A percentile compares a stretch with the other conserved stretches of the same genome.
phyloP scores from a whole-genome alignment of 2,888 invertebrate species.

The Xestia sexstrigata region DNA sequence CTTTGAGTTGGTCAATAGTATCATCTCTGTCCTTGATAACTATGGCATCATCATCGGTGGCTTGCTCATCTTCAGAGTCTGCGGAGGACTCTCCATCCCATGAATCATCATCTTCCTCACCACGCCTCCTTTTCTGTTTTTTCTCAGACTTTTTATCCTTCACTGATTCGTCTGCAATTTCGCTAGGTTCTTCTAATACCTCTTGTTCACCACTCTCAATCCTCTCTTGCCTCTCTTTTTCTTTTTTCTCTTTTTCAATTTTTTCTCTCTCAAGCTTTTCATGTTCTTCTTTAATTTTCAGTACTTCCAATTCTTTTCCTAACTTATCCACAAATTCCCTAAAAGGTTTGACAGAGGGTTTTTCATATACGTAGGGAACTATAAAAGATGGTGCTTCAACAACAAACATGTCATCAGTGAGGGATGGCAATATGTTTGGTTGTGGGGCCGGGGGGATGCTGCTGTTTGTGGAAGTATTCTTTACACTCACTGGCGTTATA shows the following conservation, averaged over 20 bases:
- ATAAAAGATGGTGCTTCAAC: constrained; percentile 98
- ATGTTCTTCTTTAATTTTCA: constrained; percentile 72
- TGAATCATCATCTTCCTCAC: constrained; percentile 91
- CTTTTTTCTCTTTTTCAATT: constrained; percentile 81
- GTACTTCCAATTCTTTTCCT: constrained; percentile 87
- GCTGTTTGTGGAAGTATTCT: constrained; percentile 68
- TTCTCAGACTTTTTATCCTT: constrained; percentile 81
- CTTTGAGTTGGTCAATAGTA: constrained; percentile 88
- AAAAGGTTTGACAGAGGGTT: constrained; percentile 95
- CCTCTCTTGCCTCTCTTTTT: constrained; percentile 65
- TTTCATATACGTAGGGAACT: constrained; percentile 98
- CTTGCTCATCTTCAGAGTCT: constrained; percentile 88
- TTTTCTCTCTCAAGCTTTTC: constrained; percentile 74
- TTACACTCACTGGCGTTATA: constrained; percentile 88
- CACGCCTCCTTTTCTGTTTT: constrained; percentile 79
- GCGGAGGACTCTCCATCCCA: constrained; percentile 91
- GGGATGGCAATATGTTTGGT: constrained; percentile 93
- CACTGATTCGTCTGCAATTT: constrained; percentile 71
- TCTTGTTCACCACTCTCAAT: constrained; percentile 80
- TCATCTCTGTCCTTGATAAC: constrained; percentile 91
- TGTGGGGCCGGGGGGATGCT: constrained; percentile 74
- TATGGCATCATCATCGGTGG: constrained; percentile 87
- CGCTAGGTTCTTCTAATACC: constrained; percentile 77
- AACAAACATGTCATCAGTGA: constrained; percentile 98
- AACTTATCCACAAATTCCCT: constrained; percentile 93